Conservation (phyloP, 2,113 vertebrate species). For the Solea senegalensis region DNA sequence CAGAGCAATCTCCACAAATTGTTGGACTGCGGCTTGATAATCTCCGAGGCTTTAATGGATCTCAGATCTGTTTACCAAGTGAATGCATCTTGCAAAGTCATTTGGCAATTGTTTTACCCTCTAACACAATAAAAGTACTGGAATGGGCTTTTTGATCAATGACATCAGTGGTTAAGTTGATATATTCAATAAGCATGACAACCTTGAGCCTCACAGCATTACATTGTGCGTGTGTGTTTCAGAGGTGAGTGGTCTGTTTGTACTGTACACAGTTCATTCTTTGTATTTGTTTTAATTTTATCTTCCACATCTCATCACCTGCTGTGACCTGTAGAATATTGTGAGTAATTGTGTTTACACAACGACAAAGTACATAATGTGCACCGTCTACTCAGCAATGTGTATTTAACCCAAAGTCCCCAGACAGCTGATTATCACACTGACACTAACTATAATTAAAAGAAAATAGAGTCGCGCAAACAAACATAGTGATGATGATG, state of each 20-base stretch:
- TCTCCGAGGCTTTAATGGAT: slow-evolving; percentile 79
- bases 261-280: slow-evolving; percentile 26
- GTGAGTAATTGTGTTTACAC: slow-evolving; percentile 10
- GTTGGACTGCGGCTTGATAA: slow-evolving; percentile 79
- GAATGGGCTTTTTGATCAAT: slow-evolving; percentile 84
- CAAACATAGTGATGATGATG: background rate
- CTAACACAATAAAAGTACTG: slow-evolving; percentile 79
- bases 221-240: slow-evolving; percentile 34
- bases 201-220: slow-evolving; percentile 76
- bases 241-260: slow-evolving; percentile 11
- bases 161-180: slow-evolving; percentile 82
- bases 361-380: slow-evolving; percentile 6
- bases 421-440: slow-evolving; percentile 33
- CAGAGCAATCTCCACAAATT: slow-evolving; percentile 79
- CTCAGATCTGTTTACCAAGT: slow-evolving; percentile 81
- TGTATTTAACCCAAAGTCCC: slow-evolving; percentile 22
- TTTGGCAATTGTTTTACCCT: slow-evolving; percentile 79
- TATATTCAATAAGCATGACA: slow-evolving; percentile 81
- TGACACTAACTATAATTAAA: slow-evolving; percentile 28
- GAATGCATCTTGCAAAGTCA: slow-evolving; percentile 80
- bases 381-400: slow-evolving; percentile 1
- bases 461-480: slow-evolving; percentile 15
- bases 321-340: slow-evolving; percentile 8
- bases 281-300: slow-evolving; percentile 21
- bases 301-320: slow-evolving; percentile 9